A percentile compares a stretch with the other conserved stretches of the same genome.
Evolutionary conservation across 2,797 vertebrate genomes (phyloP).

Genomic region (Lithobates sylvaticus): DNA sequence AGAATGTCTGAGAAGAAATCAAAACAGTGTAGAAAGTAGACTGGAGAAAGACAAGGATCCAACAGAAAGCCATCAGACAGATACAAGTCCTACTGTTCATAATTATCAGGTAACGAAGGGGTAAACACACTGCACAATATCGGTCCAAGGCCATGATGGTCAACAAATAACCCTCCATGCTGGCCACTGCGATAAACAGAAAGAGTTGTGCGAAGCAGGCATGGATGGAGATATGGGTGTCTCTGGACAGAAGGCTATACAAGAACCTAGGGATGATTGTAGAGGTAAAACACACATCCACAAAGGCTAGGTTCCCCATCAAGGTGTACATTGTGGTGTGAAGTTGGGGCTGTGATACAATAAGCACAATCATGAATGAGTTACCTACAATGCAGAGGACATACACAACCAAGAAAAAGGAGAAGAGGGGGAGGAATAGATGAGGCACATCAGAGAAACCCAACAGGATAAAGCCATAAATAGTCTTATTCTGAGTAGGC

Average conservation of each 20-base stretch:
- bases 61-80: slow-evolving; percentile 9
- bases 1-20: slow-evolving; percentile 2
- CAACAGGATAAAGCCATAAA: slow-evolving; percentile 14
- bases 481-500: slow-evolving; percentile 7
- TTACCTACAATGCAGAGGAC: slow-evolving; percentile 29
- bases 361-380: slow-evolving; percentile 11
- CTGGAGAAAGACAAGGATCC: slow-evolving; percentile 25
- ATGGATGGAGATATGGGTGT: slow-evolving; percentile 23
- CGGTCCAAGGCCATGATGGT: slow-evolving; percentile 44
- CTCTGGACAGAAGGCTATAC: slow-evolving; percentile 15
- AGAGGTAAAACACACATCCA: slow-evolving; percentile 34
- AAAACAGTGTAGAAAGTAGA: slow-evolving; percentile 32
- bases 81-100: slow-evolving; percentile 39
- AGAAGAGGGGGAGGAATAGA: slow-evolving; percentile 13
- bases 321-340: slow-evolving; percentile 31
- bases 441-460: slow-evolving; percentile 41
- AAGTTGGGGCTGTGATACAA: slow-evolving; percentile 31
- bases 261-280: slow-evolving; percentile 26
- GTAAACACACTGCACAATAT: slow-evolving; percentile 41
- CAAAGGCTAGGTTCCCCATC: slow-evolving; percentile 32
- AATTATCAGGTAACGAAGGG: slow-evolving; percentile 26
- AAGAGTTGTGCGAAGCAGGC: slow-evolving; percentile 36
- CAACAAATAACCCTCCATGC: slow-evolving; percentile 42
- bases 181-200: slow-evolving; percentile 13
- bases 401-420: slow-evolving; percentile 5